phyloP scores from a whole-genome alignment of 2,888 invertebrate genomes.

The Xanthorhoe spadicearia region DNA sequence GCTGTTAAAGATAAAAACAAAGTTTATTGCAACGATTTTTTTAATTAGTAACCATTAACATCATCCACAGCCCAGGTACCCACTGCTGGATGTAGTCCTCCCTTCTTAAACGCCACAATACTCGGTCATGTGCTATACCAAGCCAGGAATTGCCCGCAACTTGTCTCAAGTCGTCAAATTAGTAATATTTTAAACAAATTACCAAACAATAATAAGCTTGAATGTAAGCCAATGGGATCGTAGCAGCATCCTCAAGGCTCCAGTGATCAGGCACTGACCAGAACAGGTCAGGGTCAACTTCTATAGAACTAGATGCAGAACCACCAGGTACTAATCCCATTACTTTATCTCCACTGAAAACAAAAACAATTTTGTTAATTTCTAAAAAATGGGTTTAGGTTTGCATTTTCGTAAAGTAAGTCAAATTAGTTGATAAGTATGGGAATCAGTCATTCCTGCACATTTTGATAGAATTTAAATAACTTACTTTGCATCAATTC shows the following conservation, averaged over 20 bases:
- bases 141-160: too few relatives aligned
- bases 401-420: too few relatives aligned
- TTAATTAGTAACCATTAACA: too few relatives aligned
- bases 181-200: slow-evolving; percentile 41
- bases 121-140: too few relatives aligned
- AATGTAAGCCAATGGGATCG: slow-evolving; percentile 87
- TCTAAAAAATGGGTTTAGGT: background rate
- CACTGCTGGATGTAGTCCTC: too few relatives aligned
- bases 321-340: slow-evolving; percentile 86
- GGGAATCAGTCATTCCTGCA: background rate
- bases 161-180: too few relatives aligned
- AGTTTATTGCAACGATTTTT: too few relatives aligned
- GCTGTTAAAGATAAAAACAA: too few relatives aligned
- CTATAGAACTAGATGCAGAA: slow-evolving; percentile 83
- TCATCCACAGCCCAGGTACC: too few relatives aligned
- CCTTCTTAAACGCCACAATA: too few relatives aligned
- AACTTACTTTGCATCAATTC: slow-evolving; percentile 57
- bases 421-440: too few relatives aligned
- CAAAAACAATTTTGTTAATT: background rate
- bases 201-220: slow-evolving; percentile 66
- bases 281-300: slow-evolving; percentile 73
- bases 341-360: slow-evolving; percentile 76
- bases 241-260: slow-evolving; percentile 89
- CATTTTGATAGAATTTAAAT: background rate
- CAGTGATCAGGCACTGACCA: slow-evolving; percentile 89